Percentiles rank a stretch among this genome's conserved stretches.
phyloP scores from a whole-genome alignment of 2,797 vertebrate genomes.

The Sciaenops ocellatus region DNA sequence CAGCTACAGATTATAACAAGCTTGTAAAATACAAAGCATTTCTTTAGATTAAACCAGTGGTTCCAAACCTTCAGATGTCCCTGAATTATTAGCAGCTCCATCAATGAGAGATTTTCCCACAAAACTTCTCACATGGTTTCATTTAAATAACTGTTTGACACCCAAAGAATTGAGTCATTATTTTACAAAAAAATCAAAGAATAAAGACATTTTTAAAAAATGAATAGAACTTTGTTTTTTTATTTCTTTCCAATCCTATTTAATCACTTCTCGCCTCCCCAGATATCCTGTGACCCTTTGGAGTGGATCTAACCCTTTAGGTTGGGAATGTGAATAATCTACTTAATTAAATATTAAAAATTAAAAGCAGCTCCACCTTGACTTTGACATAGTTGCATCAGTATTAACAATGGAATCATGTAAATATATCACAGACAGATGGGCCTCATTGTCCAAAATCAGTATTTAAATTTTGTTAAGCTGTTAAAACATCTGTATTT shows the following conservation, averaged over 20 bases:
- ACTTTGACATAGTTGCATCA: not conserved
- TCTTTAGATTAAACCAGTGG: not conserved
- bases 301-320: not conserved
- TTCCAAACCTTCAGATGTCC: not conserved
- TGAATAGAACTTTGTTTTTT: not conserved
- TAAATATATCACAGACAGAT: not conserved
- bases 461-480: not conserved
- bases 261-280: not conserved
- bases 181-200: not conserved
- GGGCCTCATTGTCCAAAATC: not conserved
- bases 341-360: not conserved
- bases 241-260: not conserved
- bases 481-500: not conserved
- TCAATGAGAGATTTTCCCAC: not conserved
- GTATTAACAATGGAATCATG: not conserved
- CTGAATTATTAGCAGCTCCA: not conserved
- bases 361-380: not conserved
- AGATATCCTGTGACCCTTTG: not conserved
- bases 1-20: not conserved
- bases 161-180: not conserved
- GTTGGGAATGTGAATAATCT: not conserved
- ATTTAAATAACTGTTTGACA: not conserved
- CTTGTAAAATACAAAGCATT: not conserved
- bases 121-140: conserved; percentile 2
- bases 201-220: not conserved